Percentiles rank a stretch among this genome's conserved stretches.
Conservation (phyloP, 2,888 invertebrate genomes). For the Stenchaetothrips biformis region DNA sequence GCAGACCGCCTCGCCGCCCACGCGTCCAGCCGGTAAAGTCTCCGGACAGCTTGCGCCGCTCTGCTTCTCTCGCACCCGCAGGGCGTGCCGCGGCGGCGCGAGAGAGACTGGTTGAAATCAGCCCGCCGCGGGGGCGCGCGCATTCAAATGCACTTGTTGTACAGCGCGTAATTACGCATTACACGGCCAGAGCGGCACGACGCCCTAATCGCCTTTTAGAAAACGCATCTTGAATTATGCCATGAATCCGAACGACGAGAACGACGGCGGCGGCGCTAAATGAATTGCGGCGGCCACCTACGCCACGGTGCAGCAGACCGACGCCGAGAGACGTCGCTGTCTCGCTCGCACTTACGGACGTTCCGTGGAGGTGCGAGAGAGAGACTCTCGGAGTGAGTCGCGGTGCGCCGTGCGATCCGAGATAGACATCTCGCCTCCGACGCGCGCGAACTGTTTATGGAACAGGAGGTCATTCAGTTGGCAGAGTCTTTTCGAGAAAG, state of each 20-base stretch:
- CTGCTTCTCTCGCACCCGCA: too few species aligned
- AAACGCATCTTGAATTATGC: neutral
- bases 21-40: too few species aligned
- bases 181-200: too few species aligned
- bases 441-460: neutral
- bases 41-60: too few species aligned
- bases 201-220: neutral
- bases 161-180: neutral
- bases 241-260: neutral
- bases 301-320: neutral
- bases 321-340: neutral
- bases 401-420: neutral
- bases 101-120: too few species aligned
- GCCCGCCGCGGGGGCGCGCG: neutral
- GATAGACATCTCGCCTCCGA: neutral
- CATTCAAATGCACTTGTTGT: neutral
- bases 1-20: too few species aligned
- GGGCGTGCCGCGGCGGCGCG: too few species aligned
- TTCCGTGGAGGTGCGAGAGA: too few species aligned
- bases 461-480: neutral
- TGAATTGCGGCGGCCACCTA: neutral
- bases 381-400: too few species aligned
- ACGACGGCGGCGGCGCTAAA: neutral
- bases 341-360: neutral
- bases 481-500: neutral